phyloP scores from a whole-genome alignment of 2,113 vertebrate genomes.

The Nanorana parkeri region DNA sequence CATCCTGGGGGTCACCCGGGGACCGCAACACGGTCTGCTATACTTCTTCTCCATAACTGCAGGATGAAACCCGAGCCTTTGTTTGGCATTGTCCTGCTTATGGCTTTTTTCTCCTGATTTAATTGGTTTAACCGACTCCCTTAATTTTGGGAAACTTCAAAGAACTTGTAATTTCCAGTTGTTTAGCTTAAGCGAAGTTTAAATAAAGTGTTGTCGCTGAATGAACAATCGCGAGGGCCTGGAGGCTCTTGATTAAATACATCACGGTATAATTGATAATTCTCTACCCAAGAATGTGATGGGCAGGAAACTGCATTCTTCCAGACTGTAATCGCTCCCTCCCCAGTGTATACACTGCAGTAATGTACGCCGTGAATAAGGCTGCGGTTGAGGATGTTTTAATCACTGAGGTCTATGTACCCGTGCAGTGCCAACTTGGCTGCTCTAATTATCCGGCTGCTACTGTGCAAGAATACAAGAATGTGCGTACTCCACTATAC shows the following conservation, averaged over 20 bases:
- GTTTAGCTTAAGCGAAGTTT: constrained; percentile 20
- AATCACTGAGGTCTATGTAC: not conserved
- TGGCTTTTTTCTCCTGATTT: constrained; percentile 7
- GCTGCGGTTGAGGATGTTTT: not conserved
- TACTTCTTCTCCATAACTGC: not conserved
- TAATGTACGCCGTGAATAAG: not conserved
- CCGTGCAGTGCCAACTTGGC: not conserved
- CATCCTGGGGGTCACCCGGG: not conserved
- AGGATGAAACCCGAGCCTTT: constrained; percentile 13
- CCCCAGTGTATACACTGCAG: not conserved
- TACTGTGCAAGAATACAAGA: constrained; percentile 7
- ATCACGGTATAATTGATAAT: constrained; percentile 22
- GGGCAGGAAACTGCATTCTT: constrained; percentile 16
- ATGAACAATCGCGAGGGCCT: constrained; percentile 20
- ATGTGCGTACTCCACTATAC: not conserved
- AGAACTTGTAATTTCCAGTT: constrained; percentile 26
- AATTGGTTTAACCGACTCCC: constrained; percentile 25
- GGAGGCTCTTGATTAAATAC: constrained; percentile 41
- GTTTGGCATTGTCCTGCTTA: constrained; percentile 27
- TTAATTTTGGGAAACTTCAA: constrained; percentile 29
- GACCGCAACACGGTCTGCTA: not conserved
- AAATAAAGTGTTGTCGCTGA: constrained; percentile 31
- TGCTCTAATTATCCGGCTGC: not conserved
- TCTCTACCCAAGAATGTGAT: constrained; percentile 8
- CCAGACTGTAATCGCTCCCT: constrained; percentile 9